These are phyloP conservation scores for Cynocephalus volans DNA, from an alignment of 2,113 vertebrate species.

Conservation along the genomic window DNA sequence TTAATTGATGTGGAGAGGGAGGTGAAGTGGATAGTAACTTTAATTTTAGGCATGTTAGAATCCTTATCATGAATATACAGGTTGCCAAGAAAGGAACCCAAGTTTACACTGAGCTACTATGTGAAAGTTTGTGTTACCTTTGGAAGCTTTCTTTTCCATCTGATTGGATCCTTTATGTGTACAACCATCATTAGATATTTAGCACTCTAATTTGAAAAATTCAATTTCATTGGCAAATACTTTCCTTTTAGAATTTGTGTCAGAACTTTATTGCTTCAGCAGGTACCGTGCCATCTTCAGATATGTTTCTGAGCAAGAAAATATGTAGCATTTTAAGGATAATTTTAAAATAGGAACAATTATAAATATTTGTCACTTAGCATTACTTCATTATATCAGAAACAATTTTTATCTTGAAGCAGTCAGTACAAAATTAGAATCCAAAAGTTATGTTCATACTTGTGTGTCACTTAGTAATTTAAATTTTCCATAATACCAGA, in stretches of 20 bases:
- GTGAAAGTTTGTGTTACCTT: not conserved
- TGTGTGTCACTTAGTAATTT: not conserved
- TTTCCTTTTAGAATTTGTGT: conserved; percentile 60
- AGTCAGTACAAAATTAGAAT: not conserved
- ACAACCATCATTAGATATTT: not conserved
- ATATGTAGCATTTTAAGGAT: not conserved
- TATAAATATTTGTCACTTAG: not conserved
- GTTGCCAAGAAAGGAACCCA: conserved; percentile 45
- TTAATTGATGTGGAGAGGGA: not conserved
- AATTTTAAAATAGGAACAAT: conserved; percentile 3
- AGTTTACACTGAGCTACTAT: conserved; percentile 30
- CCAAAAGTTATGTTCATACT: not conserved
- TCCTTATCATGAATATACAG: not conserved
- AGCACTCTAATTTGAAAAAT: conserved; percentile 26
- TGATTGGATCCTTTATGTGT: conserved; percentile 5
- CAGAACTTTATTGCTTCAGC: conserved; percentile 8
- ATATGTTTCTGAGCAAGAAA: conserved; percentile 4
- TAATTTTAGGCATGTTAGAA: conserved; percentile 5
- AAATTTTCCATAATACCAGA: not conserved
- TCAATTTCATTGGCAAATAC: not conserved
- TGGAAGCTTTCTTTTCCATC: conserved; percentile 43
- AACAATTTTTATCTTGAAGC: not conserved
- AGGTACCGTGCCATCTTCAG: not conserved
- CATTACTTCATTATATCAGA: conserved; percentile 1
- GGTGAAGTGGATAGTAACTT: conserved; percentile 31